Evolutionary conservation across 2,797 vertebrate genomes (phyloP).

Genomic region (Gorsachius magnificus): DNA sequence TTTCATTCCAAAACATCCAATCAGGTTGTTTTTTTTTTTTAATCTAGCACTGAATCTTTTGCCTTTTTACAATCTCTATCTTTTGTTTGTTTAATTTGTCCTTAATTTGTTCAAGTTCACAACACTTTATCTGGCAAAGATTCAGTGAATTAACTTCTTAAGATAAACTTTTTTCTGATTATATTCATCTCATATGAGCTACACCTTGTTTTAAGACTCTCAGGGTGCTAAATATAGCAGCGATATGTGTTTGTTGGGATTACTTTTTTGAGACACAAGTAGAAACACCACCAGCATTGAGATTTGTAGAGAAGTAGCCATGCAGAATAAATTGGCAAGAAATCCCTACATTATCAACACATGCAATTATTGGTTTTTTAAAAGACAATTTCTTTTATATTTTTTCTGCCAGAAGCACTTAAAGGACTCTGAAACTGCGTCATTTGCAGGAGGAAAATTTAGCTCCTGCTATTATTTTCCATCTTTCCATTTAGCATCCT

Average conservation of each 20-base stretch:
- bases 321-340: conserved; percentile 39
- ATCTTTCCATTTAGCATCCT: conserved; percentile 56
- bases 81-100: conserved; percentile 45
- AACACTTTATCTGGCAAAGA: neutral
- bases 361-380: conserved; percentile 23
- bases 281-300: neutral
- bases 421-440: conserved; percentile 48
- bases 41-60: conserved; percentile 57
- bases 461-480: conserved; percentile 62
- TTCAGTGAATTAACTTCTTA: neutral
- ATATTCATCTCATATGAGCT: neutral
- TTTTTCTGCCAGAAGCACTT: conserved; percentile 54
- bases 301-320: neutral
- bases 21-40: conserved; percentile 10
- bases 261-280: neutral
- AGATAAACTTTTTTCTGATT: neutral
- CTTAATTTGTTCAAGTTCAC: conserved; percentile 53
- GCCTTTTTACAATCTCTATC: conserved; percentile 36
- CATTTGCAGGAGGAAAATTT: conserved; percentile 57
- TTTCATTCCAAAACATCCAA: conserved; percentile 77
- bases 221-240: neutral
- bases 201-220: neutral
- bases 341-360: conserved; percentile 42
- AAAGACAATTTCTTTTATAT: conserved; percentile 12
- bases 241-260: neutral